Percentiles rank a stretch among this genome's conserved stretches.
Conservation (phyloP, 23 tunicate species). For the Ascidia mentula region DNA sequence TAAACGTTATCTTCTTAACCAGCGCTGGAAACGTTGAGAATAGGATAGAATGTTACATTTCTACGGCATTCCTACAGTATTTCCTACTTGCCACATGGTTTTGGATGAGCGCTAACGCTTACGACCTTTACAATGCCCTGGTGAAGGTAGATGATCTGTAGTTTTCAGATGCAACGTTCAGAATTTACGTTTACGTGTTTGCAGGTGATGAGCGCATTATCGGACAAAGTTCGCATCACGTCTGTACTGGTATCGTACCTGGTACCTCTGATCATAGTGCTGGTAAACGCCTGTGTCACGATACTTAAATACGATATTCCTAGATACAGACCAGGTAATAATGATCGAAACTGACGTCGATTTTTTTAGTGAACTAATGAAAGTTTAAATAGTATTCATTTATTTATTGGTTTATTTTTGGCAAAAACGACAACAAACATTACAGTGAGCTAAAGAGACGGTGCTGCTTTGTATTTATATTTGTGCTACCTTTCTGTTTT, state of each 20-base stretch:
- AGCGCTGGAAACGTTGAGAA: slow-evolving; percentile 14
- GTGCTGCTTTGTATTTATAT: too few relatives aligned
- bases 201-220: neutral
- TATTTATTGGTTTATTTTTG: too few relatives aligned
- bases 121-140: slow-evolving; percentile 2
- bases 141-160: neutral
- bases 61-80: slow-evolving; percentile 26
- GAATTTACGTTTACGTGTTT: neutral
- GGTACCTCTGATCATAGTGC: neutral
- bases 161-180: too few relatives aligned
- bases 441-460: too few relatives aligned
- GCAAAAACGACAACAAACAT: too few relatives aligned
- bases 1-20: slow-evolving; percentile 26
- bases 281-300: neutral
- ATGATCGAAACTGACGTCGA: too few relatives aligned
- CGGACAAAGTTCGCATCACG: neutral
- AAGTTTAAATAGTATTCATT: too few relatives aligned
- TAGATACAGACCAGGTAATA: neutral
- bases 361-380: too few relatives aligned
- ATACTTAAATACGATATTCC: neutral
- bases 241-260: neutral
- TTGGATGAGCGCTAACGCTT: slow-evolving; percentile 34
- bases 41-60: slow-evolving; percentile 3
- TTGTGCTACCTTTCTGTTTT: too few relatives aligned
- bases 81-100: slow-evolving; percentile 35